phyloP scores from a whole-genome alignment of 2,888 invertebrate genomes.

The Agrypnus murinus region DNA sequence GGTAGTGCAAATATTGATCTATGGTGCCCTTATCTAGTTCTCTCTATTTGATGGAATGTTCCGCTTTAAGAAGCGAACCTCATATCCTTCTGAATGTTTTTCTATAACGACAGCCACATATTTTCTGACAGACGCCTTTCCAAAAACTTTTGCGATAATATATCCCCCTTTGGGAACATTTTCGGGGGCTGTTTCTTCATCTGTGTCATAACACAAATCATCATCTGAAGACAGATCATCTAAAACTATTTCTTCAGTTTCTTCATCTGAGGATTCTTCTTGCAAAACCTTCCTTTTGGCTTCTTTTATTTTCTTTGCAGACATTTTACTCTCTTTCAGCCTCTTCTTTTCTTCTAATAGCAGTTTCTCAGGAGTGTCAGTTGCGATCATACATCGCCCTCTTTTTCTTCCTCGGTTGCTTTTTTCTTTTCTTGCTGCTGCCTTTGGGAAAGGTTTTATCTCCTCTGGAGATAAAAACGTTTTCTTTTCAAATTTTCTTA shows the following conservation, averaged over 20 bases:
- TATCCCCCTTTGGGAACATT: constrained; percentile 39
- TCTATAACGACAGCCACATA: constrained; percentile 20
- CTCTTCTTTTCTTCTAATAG: constrained; percentile 20
- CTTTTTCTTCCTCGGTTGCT: constrained; percentile 10
- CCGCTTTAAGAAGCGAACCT: constrained; percentile 29
- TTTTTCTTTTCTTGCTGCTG: constrained; percentile 11
- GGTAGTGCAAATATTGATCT: too few relatives aligned
- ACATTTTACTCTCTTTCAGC: constrained; percentile 3
- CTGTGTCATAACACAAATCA: background rate
- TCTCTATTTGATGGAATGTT: constrained; percentile 31
- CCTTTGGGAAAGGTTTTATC: constrained; percentile 29
- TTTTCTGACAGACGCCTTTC: constrained; percentile 35
- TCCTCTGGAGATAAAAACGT: too few relatives aligned
- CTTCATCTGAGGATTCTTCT: constrained; percentile 13
- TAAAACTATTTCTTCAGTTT: constrained; percentile 14
- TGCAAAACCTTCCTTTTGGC: background rate
- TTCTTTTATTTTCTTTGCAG: constrained; percentile 8
- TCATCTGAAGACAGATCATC: constrained; percentile 42
- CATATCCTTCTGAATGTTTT: constrained; percentile 6
- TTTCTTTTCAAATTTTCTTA: too few relatives aligned
- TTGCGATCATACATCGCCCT: constrained; percentile 18
- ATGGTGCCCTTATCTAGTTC: too few relatives aligned
- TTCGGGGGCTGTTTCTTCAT: constrained; percentile 18
- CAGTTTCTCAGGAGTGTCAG: constrained; percentile 13
- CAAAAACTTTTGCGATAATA: constrained; percentile 35